phyloP scores from a whole-genome alignment of 2,888 invertebrate species.

The Alviniconcha strummeri region DNA sequence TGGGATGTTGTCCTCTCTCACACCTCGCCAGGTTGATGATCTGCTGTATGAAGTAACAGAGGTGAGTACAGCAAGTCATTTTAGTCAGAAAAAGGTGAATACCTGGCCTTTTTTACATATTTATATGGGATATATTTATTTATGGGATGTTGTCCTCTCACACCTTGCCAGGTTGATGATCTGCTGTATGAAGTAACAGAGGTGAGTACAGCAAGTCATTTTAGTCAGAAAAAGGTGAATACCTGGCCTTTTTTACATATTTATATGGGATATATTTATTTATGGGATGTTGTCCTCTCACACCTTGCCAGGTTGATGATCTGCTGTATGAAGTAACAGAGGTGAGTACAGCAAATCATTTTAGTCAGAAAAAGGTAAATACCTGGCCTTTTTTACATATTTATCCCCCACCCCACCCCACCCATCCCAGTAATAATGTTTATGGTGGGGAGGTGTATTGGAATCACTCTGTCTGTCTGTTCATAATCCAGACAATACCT shows the following conservation, averaged over 20 bases:
- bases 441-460: neutral
- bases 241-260: too few species aligned
- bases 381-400: too few species aligned
- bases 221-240: too few species aligned
- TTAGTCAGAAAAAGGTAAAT: too few species aligned
- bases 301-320: slow-evolving; percentile 52
- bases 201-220: slow-evolving; percentile 31
- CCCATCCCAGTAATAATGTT: neutral
- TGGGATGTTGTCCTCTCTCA: slow-evolving; percentile 40
- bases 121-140: too few species aligned
- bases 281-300: slow-evolving; percentile 40
- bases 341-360: slow-evolving; percentile 30
- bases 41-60: slow-evolving; percentile 48
- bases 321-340: slow-evolving; percentile 48
- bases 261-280: too few species aligned
- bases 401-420: too few species aligned
- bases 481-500: too few species aligned
- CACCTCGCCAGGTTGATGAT: slow-evolving; percentile 52
- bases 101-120: too few species aligned
- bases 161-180: slow-evolving; percentile 52
- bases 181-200: slow-evolving; percentile 48
- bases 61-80: slow-evolving; percentile 31
- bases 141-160: slow-evolving; percentile 40
- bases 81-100: too few species aligned
- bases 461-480: too few species aligned